These are phyloP conservation scores for Drosophila neonasuta DNA, from an alignment of 2,888 invertebrate genomes.

Conservation along the genomic window DNA sequence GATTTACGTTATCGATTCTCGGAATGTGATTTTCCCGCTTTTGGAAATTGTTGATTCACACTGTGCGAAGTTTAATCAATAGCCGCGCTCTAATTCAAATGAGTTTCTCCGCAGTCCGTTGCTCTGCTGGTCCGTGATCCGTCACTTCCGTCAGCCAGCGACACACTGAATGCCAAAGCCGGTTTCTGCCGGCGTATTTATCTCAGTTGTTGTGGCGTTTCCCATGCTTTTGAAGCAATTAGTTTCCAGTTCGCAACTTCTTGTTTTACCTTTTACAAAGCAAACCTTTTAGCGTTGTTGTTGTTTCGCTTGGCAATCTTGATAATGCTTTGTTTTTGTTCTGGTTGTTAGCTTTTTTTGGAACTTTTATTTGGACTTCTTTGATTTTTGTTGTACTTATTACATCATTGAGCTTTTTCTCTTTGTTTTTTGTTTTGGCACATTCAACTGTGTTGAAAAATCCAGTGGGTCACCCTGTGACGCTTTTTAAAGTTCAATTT, in stretches of 20 bases:
- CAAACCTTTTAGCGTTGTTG: conserved; percentile 44
- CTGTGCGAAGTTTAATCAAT: conserved; percentile 18
- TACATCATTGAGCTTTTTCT: conserved; percentile 34
- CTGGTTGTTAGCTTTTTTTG: conserved; percentile 15
- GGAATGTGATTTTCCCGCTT: conserved; percentile 15
- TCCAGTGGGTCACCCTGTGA: conserved; percentile 27
- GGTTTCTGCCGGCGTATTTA: conserved; percentile 60
- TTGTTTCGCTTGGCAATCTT: conserved; percentile 8
- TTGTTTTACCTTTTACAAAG: conserved; percentile 2
- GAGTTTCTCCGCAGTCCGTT: background rate
- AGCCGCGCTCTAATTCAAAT: conserved; percentile 46
- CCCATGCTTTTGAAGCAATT: conserved; percentile 46
- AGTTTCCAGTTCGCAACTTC: conserved; percentile 19
- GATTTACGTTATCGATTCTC: conserved; percentile 29
- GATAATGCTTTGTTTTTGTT: conserved; percentile 28
- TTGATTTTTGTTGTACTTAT: conserved; percentile 41
- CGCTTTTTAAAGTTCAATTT: conserved; percentile 30
- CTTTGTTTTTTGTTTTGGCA: background rate
- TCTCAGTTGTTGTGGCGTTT: conserved; percentile 29
- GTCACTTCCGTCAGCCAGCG: conserved; percentile 57
- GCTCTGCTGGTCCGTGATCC: conserved; percentile 25
- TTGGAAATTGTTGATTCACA: conserved; percentile 20
- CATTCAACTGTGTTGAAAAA: conserved; percentile 18
- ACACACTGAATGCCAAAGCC: conserved; percentile 58
- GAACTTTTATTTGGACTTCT: conserved; percentile 36